Base-by-base conservation (phyloP, 2,797 vertebrate species). In the Mus spretus region DNA sequence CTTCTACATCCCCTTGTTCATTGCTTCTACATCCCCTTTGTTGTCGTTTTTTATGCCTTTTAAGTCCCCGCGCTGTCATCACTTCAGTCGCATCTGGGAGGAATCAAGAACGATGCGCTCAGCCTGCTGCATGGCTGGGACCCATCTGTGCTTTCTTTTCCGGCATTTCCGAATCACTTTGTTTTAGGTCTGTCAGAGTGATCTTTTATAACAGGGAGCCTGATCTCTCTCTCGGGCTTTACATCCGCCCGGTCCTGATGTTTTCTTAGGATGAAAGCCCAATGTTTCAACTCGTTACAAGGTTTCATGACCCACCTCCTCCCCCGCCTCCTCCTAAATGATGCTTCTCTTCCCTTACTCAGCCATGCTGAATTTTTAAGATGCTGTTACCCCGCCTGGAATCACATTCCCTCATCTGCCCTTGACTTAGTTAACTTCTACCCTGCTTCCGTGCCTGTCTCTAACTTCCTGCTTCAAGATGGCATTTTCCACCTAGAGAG, bases 251-350 rank as follows among this genome's bases (percentile, higher is more conserved):
- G 34, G 24, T 88, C 13, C 59, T 0, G 0, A 8, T 72, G 40
- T 74, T 81, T 97, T 81, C 82, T 72, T 24, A 74, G 77, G 67
- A 79, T 75, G n/a, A 81, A 93, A 87, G n/a, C 34, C 34, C 11
- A 2, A 19, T 22, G 2, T 91, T 90, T 85, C 77, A 57, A 47
- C 28, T 0, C 37, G 26, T 90, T 28, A 1, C 4, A 74, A 88
- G 61, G 79, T 15, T 14, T 20, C 0, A 0, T 44, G 40, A 61
- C 55, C 28, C 53, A 61, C 59, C 9, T 44, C 44, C 4, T 12
- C 12, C 28, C 15, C 82, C 40, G 0, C 3, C 4, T 61, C 19
- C 26, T 80, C 40, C 1, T 37, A 50, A 37, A 53, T 0, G 50
- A 37, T 61, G 11, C 11, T 88, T 90, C 59, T 37, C 22, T 70